Evolutionary conservation across 1,140 invertebrate species (phyloP).

Genomic region (Drosophila sp.): DNA sequence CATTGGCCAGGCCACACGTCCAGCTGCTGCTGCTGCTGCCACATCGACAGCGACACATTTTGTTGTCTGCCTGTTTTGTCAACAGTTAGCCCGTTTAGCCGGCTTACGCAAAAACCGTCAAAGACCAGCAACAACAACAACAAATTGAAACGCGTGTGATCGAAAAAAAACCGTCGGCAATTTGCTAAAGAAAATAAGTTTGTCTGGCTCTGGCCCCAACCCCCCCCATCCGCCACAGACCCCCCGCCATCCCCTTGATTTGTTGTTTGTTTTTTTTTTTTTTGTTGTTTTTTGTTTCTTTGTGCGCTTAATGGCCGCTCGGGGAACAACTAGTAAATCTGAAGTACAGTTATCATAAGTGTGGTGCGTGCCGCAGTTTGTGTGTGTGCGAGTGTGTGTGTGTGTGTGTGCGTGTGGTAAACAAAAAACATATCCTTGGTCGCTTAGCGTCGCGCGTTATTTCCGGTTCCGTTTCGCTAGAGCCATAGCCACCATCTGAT

Average conservation of each 20-base stretch:
- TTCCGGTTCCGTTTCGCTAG: conserved; percentile 51
- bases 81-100: conserved; percentile 19
- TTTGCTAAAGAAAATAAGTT: conserved; percentile 14
- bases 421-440: conserved; percentile 16
- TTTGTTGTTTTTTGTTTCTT: conserved; percentile 18
- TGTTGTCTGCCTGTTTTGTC: conserved; percentile 37
- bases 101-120: background rate
- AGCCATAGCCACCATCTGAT: conserved; percentile 16
- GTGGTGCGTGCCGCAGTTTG: conserved; percentile 13
- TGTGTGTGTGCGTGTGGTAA: conserved; percentile 21
- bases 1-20: conserved; percentile 63
- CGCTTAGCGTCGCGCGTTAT: conserved; percentile 32
- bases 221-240: background rate
- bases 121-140: background rate
- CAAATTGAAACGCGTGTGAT: conserved; percentile 14
- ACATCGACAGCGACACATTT: background rate
- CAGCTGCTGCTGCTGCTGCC: background rate
- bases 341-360: conserved; percentile 32
- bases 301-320: conserved; percentile 31
- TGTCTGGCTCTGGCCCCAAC: background rate
- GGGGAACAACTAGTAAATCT: conserved; percentile 24
- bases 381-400: conserved; percentile 4
- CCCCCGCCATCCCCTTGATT: background rate
- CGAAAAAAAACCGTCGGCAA: conserved; percentile 22
- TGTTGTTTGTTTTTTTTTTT: conserved; percentile 15